Evolutionary conservation across 2,797 vertebrate species (phyloP).

Genomic region (Protosalanx chinensis): DNA sequence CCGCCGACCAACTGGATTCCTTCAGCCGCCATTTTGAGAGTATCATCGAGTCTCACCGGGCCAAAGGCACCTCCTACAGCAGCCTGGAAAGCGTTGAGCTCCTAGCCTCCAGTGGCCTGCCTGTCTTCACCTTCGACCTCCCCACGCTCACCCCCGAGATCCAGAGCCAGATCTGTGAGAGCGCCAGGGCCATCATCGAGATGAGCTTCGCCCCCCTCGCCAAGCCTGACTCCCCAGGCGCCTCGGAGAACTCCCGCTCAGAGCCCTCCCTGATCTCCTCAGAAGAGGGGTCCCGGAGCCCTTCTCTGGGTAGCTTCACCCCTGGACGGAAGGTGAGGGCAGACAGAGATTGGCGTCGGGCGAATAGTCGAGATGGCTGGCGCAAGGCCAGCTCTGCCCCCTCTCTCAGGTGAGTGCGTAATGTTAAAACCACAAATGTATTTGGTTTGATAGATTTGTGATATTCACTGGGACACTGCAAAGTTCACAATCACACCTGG

Average conservation of each 20-base stretch:
- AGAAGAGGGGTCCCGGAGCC: constrained; percentile 23
- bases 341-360: constrained; percentile 41
- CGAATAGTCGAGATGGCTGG: constrained; percentile 53
- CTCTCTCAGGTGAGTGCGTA: constrained; percentile 56
- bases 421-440: no score
- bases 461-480: not conserved
- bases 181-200: constrained; percentile 80
- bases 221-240: constrained; percentile 33
- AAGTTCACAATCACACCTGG: not conserved
- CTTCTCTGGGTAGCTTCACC: constrained; percentile 38
- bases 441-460: not conserved
- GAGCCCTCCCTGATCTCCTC: constrained; percentile 42
- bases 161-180: constrained; percentile 79
- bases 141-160: constrained; percentile 83
- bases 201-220: constrained; percentile 89
- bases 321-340: constrained; percentile 36
- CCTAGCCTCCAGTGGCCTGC: constrained; percentile 86
- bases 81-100: constrained; percentile 92
- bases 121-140: constrained; percentile 89
- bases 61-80: constrained; percentile 96
- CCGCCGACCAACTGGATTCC: constrained; percentile 85
- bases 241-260: constrained; percentile 45
- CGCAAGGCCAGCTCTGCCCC: constrained; percentile 58
- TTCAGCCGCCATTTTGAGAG: constrained; percentile 97
- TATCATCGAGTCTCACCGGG: constrained; percentile 95